Evolutionary conservation across 2,113 vertebrate species (phyloP).

Genomic region (Gallinago undulata): DNA sequence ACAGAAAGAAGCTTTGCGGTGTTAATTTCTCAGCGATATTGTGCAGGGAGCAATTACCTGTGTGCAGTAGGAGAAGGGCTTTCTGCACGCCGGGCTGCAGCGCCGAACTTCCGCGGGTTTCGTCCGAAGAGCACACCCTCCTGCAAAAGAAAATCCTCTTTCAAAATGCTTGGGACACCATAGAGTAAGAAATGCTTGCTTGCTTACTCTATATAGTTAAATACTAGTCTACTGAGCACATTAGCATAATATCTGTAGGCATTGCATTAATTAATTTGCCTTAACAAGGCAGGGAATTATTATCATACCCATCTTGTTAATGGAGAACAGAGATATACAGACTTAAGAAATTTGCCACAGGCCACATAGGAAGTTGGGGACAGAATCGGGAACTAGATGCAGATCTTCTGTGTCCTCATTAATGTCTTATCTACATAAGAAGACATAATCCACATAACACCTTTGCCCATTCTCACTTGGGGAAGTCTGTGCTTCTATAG

Average conservation of each 20-base stretch:
- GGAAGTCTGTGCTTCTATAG: constrained; percentile 9
- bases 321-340: constrained; percentile 42
- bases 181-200: not conserved
- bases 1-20: not conserved
- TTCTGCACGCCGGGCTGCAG: constrained; percentile 91
- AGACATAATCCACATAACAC: constrained; percentile 9
- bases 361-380: constrained; percentile 50
- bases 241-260: constrained; percentile 61
- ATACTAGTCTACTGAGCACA: constrained; percentile 21
- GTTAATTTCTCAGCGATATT: not conserved
- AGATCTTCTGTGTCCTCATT: constrained; percentile 48
- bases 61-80: constrained; percentile 96
- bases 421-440: constrained; percentile 38
- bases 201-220: constrained; percentile 34
- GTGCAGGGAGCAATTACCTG: constrained; percentile 79
- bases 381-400: constrained; percentile 38
- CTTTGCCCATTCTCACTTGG: constrained; percentile 20
- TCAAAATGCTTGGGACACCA: not conserved
- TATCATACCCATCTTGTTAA: constrained; percentile 60
- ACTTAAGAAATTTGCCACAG: constrained; percentile 58
- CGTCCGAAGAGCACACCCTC: constrained; percentile 85
- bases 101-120: constrained; percentile 83
- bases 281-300: constrained; percentile 60
- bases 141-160: constrained; percentile 73
- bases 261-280: constrained; percentile 57